These are phyloP conservation scores for Deilephila elpenor DNA, from an alignment of 2,888 invertebrate genomes.

Conservation along the genomic window DNA sequence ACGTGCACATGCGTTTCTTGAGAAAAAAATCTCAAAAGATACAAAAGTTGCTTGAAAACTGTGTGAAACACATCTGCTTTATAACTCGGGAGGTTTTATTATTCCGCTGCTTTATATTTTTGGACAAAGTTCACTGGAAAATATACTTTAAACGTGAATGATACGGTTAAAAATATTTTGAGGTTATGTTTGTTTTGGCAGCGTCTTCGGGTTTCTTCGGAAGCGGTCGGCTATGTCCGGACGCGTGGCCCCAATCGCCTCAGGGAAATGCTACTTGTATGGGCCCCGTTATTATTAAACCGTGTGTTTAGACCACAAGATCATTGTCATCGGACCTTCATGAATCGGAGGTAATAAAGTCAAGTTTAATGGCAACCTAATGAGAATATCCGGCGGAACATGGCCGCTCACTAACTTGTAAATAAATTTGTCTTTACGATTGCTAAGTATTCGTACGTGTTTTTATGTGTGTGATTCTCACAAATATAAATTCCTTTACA, in stretches of 20 bases:
- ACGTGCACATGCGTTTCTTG: conserved; percentile 72
- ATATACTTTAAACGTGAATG: conserved; percentile 15
- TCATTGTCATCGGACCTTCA: conserved; percentile 57
- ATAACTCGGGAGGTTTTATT: conserved; percentile 45
- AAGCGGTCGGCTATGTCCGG: conserved; percentile 60
- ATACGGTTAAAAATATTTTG: conserved; percentile 40
- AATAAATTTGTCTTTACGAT: conserved; percentile 38
- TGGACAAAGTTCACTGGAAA: conserved; percentile 35
- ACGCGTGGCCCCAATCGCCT: conserved; percentile 60
- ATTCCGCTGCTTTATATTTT: conserved; percentile 19
- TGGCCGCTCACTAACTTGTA: conserved; percentile 31
- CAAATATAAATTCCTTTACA: conserved; percentile 24
- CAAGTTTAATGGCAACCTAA: conserved; percentile 53
- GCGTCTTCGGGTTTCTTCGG: conserved; percentile 65
- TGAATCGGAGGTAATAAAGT: conserved; percentile 59
- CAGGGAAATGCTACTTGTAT: conserved; percentile 54
- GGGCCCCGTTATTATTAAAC: conserved; percentile 56
- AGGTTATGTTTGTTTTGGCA: conserved; percentile 50
- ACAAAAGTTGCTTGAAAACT: conserved; percentile 75
- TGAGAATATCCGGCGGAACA: conserved; percentile 53
- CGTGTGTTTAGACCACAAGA: conserved; percentile 55
- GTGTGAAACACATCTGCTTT: conserved; percentile 80
- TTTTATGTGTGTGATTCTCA: conserved; percentile 16
- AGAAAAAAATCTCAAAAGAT: conserved; percentile 78
- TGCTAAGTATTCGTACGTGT: conserved; percentile 30